A percentile compares a stretch with the other conserved stretches of the same genome.
These are phyloP conservation scores for Diorhabda elongata DNA, from an alignment of 1,140 invertebrate species.

Conservation along the genomic window DNA sequence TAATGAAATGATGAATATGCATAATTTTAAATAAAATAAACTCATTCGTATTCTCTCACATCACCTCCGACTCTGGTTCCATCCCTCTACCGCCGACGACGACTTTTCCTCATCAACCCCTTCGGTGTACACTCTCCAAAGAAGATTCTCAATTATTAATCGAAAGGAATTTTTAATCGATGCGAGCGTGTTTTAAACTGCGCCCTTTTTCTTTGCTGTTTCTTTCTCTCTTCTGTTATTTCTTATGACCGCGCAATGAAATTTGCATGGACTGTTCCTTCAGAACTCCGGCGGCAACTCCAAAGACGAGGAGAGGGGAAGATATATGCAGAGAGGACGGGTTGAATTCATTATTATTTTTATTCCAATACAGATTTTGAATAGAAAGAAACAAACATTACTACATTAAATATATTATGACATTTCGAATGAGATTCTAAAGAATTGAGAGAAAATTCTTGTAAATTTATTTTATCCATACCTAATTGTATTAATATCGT, in stretches of 20 bases:
- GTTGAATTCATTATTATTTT: not conserved
- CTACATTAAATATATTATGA: too few species aligned
- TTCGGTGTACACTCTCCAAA: constrained; percentile 46
- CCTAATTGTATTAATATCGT: too few species aligned
- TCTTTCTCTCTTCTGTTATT: constrained; percentile 23
- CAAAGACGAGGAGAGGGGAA: not conserved
- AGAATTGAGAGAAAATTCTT: too few species aligned
- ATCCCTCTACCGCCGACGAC: constrained; percentile 16
- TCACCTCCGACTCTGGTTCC: constrained; percentile 14
- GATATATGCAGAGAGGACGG: not conserved
- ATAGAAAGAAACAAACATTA: not conserved
- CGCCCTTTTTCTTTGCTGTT: constrained; percentile 37
- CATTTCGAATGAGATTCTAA: too few species aligned
- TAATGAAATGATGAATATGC: too few species aligned
- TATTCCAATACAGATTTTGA: not conserved
- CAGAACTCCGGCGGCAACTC: not conserved
- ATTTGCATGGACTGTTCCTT: too few species aligned
- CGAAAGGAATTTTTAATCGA: constrained; percentile 49
- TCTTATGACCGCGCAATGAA: constrained; percentile 12
- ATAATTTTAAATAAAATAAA: too few species aligned
- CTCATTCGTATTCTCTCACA: too few species aligned
- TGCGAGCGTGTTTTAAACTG: constrained; percentile 42
- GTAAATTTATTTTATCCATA: too few species aligned
- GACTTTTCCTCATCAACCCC: constrained; percentile 40
- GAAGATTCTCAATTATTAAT: constrained; percentile 49